Percentiles rank a stretch among this genome's conserved stretches.
Conservation (phyloP, 2,113 vertebrate species). For the Synodontis membranacea region DNA sequence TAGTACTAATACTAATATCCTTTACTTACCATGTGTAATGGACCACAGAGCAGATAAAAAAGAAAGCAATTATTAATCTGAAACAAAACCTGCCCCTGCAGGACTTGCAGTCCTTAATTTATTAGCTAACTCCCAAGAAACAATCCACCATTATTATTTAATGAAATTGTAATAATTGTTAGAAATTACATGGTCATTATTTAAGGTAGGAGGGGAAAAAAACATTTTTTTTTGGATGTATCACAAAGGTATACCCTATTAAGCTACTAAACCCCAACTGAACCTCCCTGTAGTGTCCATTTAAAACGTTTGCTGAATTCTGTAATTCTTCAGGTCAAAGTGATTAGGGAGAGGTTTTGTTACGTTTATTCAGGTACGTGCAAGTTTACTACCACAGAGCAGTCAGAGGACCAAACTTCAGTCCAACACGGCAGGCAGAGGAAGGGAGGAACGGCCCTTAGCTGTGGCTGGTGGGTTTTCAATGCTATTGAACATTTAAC, state of each 20-base stretch:
- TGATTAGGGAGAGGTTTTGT: neutral
- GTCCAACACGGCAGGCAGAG: conserved; percentile 42
- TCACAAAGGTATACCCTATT: neutral
- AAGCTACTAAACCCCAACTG: neutral
- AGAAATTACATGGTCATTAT: neutral
- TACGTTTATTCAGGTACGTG: conserved; percentile 47
- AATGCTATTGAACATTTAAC: neutral
- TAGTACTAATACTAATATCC: neutral
- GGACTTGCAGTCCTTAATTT: neutral
- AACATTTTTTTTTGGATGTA: neutral
- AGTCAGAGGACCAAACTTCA: conserved; percentile 2
- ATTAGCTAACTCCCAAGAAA: neutral
- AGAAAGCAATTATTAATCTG: neutral
- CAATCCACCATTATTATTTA: neutral
- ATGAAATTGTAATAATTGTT: neutral
- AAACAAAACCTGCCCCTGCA: neutral
- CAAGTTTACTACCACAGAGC: conserved; percentile 2
- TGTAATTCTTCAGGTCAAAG: neutral
- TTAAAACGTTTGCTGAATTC: conserved; percentile 57
- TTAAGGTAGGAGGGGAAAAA: neutral
- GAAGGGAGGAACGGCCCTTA: neutral
- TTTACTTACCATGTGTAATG: neutral
- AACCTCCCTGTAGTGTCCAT: neutral
- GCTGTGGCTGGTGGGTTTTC: neutral
- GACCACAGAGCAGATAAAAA: neutral